Conservation (phyloP, 2,888 invertebrate genomes). For the Acanthosepion lycidas region DNA sequence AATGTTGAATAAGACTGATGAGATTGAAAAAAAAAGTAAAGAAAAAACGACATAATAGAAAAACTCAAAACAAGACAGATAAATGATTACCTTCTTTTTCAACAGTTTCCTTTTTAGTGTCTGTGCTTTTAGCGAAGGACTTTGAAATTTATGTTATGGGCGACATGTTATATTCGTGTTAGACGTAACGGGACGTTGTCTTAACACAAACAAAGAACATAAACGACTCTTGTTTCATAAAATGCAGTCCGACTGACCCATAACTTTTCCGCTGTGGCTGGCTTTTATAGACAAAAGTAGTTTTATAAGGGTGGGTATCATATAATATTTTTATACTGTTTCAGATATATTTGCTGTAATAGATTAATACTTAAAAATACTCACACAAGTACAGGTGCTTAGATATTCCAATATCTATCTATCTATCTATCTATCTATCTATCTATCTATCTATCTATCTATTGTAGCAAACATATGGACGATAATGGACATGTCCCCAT, state of each 20-base stretch:
- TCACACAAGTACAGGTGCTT: background rate
- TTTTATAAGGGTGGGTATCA: background rate
- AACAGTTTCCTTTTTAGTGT: background rate
- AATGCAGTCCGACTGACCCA: background rate
- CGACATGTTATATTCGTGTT: constrained; percentile 20
- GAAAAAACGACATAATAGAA: background rate
- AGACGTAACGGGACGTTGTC: background rate
- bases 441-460: background rate
- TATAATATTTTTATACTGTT: background rate
- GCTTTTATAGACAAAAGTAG: background rate
- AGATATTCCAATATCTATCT: background rate
- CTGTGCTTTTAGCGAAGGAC: background rate
- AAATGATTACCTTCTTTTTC: background rate
- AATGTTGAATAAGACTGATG: background rate
- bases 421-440: background rate
- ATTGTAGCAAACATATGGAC: too few relatives aligned
- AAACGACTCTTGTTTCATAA: constrained; percentile 7
- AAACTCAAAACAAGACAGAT: background rate
- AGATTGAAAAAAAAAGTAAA: background rate
- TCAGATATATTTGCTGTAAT: background rate
- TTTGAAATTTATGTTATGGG: background rate
- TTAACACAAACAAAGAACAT: constrained; percentile 11
- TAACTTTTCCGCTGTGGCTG: background rate
- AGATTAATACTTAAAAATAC: background rate
- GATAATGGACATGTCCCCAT: too few relatives aligned